These are phyloP conservation scores for Phrynocephalus guinanensis DNA, from an alignment of 2,797 vertebrate genomes.

Conservation along the genomic window DNA sequence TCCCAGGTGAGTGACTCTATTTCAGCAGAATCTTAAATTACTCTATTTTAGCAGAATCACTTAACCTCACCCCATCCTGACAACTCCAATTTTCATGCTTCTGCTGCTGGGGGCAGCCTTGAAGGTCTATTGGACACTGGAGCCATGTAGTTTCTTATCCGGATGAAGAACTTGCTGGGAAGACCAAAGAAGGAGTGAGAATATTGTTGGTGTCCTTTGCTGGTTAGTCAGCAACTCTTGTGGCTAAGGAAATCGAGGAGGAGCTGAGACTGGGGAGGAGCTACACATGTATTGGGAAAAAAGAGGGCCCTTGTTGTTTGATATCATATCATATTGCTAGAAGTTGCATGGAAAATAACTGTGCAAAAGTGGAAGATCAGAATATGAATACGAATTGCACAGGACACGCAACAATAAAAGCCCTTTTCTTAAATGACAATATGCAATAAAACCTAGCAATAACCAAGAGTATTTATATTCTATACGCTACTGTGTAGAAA, in stretches of 20 bases:
- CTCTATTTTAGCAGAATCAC: background rate
- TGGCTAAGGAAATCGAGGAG: slow-evolving; percentile 12
- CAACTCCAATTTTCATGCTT: slow-evolving; percentile 10
- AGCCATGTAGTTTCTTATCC: slow-evolving; percentile 21
- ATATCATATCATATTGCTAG: background rate
- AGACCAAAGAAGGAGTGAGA: slow-evolving; percentile 30
- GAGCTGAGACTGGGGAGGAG: background rate
- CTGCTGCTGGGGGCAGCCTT: slow-evolving; percentile 30
- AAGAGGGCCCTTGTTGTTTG: background rate
- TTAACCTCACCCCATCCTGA: background rate
- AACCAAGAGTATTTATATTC: too few relatives aligned
- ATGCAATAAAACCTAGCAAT: too few relatives aligned
- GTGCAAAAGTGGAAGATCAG: background rate
- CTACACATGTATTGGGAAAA: background rate
- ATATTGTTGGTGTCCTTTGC: background rate
- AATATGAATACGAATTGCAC: background rate
- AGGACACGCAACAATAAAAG: too few relatives aligned
- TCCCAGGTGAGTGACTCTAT: background rate
- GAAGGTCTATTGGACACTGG: background rate
- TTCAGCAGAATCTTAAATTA: slow-evolving; percentile 18
- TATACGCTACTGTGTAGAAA: too few relatives aligned
- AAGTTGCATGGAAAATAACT: background rate
- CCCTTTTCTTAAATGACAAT: too few relatives aligned
- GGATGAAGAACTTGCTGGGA: slow-evolving; percentile 42
- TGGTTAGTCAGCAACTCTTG: background rate